Evolutionary conservation across 2,888 invertebrate genomes (phyloP).

Genomic region (Chloromyia formosa): DNA sequence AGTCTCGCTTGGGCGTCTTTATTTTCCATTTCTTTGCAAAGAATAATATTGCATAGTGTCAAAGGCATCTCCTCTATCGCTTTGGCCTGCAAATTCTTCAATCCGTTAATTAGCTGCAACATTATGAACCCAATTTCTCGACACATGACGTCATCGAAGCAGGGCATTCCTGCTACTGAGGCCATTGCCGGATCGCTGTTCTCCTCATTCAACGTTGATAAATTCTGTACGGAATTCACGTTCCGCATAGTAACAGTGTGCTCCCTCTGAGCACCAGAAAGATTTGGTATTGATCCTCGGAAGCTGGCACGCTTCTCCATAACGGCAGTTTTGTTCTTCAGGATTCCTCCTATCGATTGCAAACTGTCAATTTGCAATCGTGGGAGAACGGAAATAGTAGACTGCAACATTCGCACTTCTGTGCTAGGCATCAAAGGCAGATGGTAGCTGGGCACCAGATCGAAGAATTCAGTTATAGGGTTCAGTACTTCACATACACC

Average conservation of each 20-base stretch:
- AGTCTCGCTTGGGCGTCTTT: conserved; percentile 72
- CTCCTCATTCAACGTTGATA: conserved; percentile 61
- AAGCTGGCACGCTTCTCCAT: conserved; percentile 62
- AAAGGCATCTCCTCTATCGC: conserved; percentile 82
- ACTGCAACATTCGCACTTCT: conserved; percentile 75
- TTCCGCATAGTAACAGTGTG: conserved; percentile 63
- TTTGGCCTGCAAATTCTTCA: conserved; percentile 83
- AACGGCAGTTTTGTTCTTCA: conserved; percentile 68
- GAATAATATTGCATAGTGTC: conserved; percentile 75
- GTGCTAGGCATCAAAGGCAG: conserved; percentile 68
- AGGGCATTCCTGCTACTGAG: conserved; percentile 57
- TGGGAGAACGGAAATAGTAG: conserved; percentile 80
- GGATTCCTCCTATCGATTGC: conserved; percentile 72
- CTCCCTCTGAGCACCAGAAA: conserved; percentile 57
- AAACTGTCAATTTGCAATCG: conserved; percentile 79
- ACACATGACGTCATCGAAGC: conserved; percentile 66
- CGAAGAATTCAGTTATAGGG: conserved; percentile 83
- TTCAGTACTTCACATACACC: conserved; percentile 76
- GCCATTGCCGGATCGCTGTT: conserved; percentile 47
- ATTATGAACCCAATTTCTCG: conserved; percentile 80
- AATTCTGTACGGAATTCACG: conserved; percentile 66
- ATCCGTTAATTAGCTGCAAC: conserved; percentile 81
- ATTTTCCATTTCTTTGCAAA: conserved; percentile 72
- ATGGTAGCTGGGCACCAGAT: conserved; percentile 76
- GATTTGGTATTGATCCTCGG: conserved; percentile 64